phyloP scores from a whole-genome alignment of 2,797 vertebrate genomes.

The Lepus oiostolus region DNA sequence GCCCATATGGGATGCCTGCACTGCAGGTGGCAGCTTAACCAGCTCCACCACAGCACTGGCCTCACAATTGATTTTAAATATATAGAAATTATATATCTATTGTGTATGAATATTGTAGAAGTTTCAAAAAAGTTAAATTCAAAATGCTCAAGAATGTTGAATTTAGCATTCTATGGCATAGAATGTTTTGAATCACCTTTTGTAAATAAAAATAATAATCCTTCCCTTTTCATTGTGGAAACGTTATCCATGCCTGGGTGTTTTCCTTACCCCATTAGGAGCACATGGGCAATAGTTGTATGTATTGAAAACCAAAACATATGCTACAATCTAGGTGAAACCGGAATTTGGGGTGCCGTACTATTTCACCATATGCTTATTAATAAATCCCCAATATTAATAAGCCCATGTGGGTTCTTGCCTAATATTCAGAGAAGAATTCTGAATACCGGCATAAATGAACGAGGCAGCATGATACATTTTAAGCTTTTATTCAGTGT shows the following conservation, averaged over 20 bases:
- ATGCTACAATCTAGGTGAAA: not conserved
- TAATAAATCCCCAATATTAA: too few relatives aligned
- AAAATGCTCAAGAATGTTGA: slow-evolving; percentile 38
- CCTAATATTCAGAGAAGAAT: too few relatives aligned
- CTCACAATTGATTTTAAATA: slow-evolving; percentile 40
- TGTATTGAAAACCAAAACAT: slow-evolving; percentile 28
- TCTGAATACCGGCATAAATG: too few relatives aligned
- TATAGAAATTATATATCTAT: not conserved
- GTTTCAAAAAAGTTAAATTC: not conserved
- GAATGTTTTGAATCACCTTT: not conserved
- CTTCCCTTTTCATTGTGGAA: slow-evolving; percentile 22
- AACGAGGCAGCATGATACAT: too few relatives aligned
- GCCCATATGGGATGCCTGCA: too few relatives aligned
- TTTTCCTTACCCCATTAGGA: not conserved
- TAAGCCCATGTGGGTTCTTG: too few relatives aligned
- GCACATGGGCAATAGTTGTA: not conserved
- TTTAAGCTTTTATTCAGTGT: too few relatives aligned
- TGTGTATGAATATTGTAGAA: not conserved
- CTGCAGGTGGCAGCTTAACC: too few relatives aligned
- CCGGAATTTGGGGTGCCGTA: too few relatives aligned
- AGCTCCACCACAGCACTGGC: too few relatives aligned
- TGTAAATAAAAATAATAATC: slow-evolving; percentile 36
- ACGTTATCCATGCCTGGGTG: not conserved
- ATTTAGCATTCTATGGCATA: slow-evolving; percentile 38
- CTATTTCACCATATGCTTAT: too few relatives aligned